Conservation (phyloP, 2,113 vertebrate species). For the Siphamia tubifer region DNA sequence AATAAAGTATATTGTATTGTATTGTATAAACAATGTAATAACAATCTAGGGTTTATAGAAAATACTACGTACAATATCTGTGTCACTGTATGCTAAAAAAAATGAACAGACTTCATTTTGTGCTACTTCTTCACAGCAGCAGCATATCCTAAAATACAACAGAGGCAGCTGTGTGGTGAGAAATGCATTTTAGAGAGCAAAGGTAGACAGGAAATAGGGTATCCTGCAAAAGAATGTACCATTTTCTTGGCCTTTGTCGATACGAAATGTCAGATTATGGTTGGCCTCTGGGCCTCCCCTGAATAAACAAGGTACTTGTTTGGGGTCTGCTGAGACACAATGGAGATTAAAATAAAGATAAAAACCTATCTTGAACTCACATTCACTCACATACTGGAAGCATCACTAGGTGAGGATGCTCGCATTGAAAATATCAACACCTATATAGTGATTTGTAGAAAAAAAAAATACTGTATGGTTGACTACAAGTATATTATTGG, state of each 20-base stretch:
- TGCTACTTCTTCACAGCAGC: no score
- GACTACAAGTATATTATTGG: neutral
- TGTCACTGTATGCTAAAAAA: no score
- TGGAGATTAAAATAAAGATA: neutral
- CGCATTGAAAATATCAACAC: neutral
- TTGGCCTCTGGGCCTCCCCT: slow-evolving; percentile 17
- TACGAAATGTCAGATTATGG: slow-evolving; percentile 43
- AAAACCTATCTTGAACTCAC: neutral
- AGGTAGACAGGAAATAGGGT: slow-evolving; percentile 38
- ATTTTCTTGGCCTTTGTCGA: slow-evolving; percentile 45
- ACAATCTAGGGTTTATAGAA: no score
- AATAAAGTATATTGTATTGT: no score
- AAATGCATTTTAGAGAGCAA: neutral
- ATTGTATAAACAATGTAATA: no score
- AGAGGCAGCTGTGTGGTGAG: neutral
- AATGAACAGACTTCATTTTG: no score
- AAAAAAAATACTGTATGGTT: neutral
- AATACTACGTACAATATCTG: no score
- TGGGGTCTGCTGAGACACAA: neutral
- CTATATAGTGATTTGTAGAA: neutral
- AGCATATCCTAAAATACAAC: neutral
- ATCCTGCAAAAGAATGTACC: slow-evolving; percentile 26
- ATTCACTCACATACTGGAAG: neutral
- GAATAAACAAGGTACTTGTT: slow-evolving; percentile 20
- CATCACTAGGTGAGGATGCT: neutral